Conservation (phyloP, 1,140 invertebrate species). For the Caenorhabditis remanei region DNA sequence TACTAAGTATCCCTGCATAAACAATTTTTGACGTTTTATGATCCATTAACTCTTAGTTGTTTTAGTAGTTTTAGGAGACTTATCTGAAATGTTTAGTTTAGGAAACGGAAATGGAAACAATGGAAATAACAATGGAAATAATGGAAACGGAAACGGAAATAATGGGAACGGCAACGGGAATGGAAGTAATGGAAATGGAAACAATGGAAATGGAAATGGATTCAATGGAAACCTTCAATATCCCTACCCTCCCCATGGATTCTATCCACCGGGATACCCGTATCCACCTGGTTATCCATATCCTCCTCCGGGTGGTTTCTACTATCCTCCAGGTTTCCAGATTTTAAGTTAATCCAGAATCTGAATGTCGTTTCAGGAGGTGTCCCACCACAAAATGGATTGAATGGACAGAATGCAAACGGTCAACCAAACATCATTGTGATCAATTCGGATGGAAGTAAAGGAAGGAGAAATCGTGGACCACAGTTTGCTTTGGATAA, state of each 20-base stretch:
- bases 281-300: slow-evolving; percentile 10
- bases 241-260: slow-evolving; percentile 4
- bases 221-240: slow-evolving; percentile 1
- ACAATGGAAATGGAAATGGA: slow-evolving; percentile 21
- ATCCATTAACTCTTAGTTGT: no score
- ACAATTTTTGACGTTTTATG: no score
- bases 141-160: neutral
- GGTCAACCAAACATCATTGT: slow-evolving; percentile 39
- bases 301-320: neutral
- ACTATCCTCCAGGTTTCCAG: slow-evolving; percentile 6
- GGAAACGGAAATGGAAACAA: neutral
- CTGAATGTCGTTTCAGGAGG: neutral
- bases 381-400: slow-evolving; percentile 10
- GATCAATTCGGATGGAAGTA: slow-evolving; percentile 15
- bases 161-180: neutral
- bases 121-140: no score
- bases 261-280: slow-evolving; percentile 24
- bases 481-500: slow-evolving; percentile 1
- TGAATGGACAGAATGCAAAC: slow-evolving; percentile 37
- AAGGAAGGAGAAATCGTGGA: neutral
- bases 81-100: no score
- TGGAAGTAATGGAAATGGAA: neutral
- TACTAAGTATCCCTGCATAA: no score
- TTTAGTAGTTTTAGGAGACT: no score
- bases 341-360: neutral